Percentiles rank a stretch among this genome's conserved stretches.
Conservation (phyloP, 2,888 invertebrate genomes). For the Rhodophaea formosa region DNA sequence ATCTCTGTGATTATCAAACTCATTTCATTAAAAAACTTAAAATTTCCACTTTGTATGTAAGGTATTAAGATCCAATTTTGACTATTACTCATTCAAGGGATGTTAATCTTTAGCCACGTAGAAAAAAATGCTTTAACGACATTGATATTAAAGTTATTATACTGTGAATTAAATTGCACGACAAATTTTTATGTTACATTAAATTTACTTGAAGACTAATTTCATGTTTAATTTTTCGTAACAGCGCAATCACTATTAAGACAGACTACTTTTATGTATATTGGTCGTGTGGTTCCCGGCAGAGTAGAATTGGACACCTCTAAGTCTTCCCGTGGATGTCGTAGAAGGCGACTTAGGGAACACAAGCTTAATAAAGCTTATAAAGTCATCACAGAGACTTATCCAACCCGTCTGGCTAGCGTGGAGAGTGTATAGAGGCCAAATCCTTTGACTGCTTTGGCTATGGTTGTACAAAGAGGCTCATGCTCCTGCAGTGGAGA, state of each 20-base stretch:
- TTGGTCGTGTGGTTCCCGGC: too few species aligned
- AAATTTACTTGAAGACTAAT: slow-evolving; percentile 29
- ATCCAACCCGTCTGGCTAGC: too few species aligned
- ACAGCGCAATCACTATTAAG: slow-evolving; percentile 7
- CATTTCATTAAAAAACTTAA: slow-evolving; percentile 21
- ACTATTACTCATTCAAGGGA: background rate
- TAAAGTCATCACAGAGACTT: too few species aligned
- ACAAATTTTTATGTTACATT: slow-evolving; percentile 31
- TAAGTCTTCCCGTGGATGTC: too few species aligned
- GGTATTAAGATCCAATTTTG: slow-evolving; percentile 17
- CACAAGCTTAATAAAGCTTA: too few species aligned
- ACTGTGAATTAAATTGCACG: slow-evolving; percentile 10
- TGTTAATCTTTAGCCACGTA: background rate
- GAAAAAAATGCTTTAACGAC: background rate
- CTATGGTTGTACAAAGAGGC: too few species aligned
- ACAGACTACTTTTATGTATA: too few species aligned
- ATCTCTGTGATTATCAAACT: slow-evolving; percentile 38
- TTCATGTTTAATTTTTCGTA: slow-evolving; percentile 32
- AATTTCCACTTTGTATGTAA: slow-evolving; percentile 17
- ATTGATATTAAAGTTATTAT: background rate
- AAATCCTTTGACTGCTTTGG: too few species aligned
- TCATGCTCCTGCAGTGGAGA: too few species aligned
- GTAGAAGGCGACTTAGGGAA: too few species aligned
- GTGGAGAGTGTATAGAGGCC: too few species aligned
- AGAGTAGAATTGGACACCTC: too few species aligned